phyloP scores from a whole-genome alignment of 2,797 vertebrate genomes.

The Pangasius krempfi region DNA sequence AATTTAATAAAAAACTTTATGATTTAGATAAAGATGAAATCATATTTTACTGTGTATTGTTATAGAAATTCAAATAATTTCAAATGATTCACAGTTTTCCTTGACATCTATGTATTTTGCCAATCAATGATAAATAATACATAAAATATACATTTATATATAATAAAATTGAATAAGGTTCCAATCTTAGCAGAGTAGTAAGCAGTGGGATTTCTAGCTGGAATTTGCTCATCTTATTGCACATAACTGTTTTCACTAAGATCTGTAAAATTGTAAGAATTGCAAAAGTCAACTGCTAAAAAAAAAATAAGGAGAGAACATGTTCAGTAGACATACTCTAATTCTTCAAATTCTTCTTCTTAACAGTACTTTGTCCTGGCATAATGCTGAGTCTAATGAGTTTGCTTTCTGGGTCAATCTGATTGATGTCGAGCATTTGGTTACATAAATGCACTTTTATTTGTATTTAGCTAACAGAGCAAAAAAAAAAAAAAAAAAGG shows the following conservation, averaged over 20 bases:
- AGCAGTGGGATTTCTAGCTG: background rate
- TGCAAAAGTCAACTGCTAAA: background rate
- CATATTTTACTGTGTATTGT: background rate
- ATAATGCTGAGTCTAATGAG: constrained; percentile 23
- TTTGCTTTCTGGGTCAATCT: constrained; percentile 28
- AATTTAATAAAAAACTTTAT: background rate
- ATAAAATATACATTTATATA: background rate
- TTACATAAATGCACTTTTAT: constrained; percentile 32
- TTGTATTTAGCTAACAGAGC: constrained; percentile 26
- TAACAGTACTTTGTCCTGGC: constrained; percentile 2
- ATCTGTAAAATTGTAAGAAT: background rate
- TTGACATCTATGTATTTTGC: background rate
- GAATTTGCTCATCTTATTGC: background rate
- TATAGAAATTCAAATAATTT: background rate
- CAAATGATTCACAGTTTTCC: background rate
- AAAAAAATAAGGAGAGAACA: background rate
- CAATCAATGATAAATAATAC: background rate
- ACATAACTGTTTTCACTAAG: background rate
- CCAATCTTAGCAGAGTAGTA: background rate
- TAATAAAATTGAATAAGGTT: background rate
- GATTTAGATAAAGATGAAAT: background rate
- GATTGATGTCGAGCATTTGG: constrained; percentile 11
- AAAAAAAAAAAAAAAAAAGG: constrained; percentile 17
- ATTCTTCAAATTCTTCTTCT: background rate
- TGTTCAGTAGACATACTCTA: background rate